Percentiles rank a stretch among this genome's conserved stretches.
phyloP scores from a whole-genome alignment of 2,888 invertebrate genomes.

The Orthonevra nobilis region DNA sequence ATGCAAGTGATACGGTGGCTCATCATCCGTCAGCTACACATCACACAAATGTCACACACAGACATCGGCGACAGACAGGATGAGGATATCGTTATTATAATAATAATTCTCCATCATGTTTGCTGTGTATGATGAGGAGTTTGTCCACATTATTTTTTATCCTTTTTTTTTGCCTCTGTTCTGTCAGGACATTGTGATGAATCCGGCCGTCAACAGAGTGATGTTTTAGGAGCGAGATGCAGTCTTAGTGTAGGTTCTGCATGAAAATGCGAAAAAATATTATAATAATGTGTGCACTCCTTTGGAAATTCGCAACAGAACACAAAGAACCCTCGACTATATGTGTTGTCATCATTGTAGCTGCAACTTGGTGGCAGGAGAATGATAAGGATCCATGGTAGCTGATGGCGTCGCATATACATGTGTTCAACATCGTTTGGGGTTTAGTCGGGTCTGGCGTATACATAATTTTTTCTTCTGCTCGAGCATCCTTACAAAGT shows the following conservation, averaged over 20 bases:
- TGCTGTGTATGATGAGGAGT: conserved; percentile 41
- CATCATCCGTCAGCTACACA: conserved; percentile 46
- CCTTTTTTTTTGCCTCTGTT: conserved; percentile 1
- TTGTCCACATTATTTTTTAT: conserved; percentile 4
- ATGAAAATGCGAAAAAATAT: conserved; percentile 58
- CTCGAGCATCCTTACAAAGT: conserved; percentile 56
- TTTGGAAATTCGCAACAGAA: conserved; percentile 65
- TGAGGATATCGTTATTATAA: conserved; percentile 70
- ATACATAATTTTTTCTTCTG: not conserved
- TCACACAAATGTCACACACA: conserved; percentile 65
- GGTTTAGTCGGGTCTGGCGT: conserved; percentile 59
- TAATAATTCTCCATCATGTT: conserved; percentile 70
- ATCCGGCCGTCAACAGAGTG: conserved; percentile 48
- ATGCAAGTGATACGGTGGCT: conserved; percentile 62
- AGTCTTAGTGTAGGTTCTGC: conserved; percentile 17
- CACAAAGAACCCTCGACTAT: conserved; percentile 66
- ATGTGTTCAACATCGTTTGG: conserved; percentile 68
- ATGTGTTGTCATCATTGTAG: conserved; percentile 58
- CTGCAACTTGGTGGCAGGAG: conserved; percentile 11
- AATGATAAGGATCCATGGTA: conserved; percentile 36
- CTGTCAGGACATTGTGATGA: conserved; percentile 58
- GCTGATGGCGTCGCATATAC: conserved; percentile 46
- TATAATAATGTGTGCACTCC: conserved; percentile 71
- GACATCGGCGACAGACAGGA: conserved; percentile 64
- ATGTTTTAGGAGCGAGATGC: conserved; percentile 52